phyloP scores from a whole-genome alignment of 2,113 vertebrate genomes.

The cat (Felis catus) region DNA sequence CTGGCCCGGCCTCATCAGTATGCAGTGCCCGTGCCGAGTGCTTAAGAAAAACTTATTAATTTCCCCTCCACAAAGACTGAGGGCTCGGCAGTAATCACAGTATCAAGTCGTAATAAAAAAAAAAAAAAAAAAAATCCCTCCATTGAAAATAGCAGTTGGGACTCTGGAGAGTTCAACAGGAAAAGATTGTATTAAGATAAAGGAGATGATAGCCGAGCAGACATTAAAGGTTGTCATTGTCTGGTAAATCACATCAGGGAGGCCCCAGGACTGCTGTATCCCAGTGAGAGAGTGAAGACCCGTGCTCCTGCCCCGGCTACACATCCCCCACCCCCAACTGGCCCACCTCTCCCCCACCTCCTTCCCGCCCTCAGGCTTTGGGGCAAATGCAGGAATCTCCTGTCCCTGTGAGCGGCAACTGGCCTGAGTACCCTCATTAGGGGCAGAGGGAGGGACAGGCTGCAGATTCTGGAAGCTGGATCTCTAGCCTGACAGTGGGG shows the following conservation, averaged over 20 bases:
- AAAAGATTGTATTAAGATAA: constrained; percentile 87
- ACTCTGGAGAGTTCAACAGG: constrained; percentile 82
- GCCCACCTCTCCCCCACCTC: accelerated
- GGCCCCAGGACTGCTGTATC: constrained; percentile 69
- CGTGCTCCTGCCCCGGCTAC: constrained; percentile 44
- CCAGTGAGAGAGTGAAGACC: constrained; percentile 40
- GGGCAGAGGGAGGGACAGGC: background rate
- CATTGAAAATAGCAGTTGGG: constrained; percentile 79
- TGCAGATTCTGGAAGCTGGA: background rate
- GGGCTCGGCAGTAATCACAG: constrained; percentile 83
- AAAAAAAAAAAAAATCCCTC: constrained; percentile 70
- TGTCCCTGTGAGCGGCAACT: background rate
- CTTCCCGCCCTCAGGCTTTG: background rate
- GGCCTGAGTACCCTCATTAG: background rate
- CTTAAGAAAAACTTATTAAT: constrained; percentile 87
- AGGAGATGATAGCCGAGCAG: constrained; percentile 81
- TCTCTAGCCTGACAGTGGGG: background rate
- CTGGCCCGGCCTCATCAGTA: constrained; percentile 71
- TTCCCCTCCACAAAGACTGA: constrained; percentile 82
- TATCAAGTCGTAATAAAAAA: constrained; percentile 79
- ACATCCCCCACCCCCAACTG: background rate
- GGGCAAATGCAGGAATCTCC: background rate
- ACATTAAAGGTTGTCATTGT: constrained; percentile 83
- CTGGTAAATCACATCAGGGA: constrained; percentile 78
- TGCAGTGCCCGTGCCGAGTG: constrained; percentile 68